phyloP scores from a whole-genome alignment of 2,797 vertebrate species.

The Ispidina picta region DNA sequence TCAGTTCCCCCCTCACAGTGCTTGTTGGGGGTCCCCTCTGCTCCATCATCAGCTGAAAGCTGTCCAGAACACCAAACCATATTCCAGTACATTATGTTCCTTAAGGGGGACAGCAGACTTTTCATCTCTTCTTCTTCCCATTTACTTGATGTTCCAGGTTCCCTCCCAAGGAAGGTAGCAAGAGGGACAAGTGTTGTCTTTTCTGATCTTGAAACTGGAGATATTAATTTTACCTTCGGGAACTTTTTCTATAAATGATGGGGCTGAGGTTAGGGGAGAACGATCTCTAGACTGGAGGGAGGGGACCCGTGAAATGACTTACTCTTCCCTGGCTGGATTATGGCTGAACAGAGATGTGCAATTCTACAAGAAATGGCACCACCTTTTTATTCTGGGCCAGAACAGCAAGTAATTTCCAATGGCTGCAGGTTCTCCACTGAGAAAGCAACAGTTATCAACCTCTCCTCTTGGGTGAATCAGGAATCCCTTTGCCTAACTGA shows the following conservation, averaged over 20 bases:
- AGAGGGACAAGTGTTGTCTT: not conserved
- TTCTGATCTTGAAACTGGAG: not conserved
- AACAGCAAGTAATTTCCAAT: too few relatives aligned
- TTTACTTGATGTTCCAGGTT: not conserved
- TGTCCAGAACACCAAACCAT: not conserved
- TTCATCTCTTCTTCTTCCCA: not conserved
- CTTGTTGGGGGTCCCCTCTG: accelerated
- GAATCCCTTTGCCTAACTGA: too few relatives aligned
- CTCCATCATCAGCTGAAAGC: not conserved
- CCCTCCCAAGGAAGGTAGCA: not conserved
- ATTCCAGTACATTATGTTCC: accelerated
- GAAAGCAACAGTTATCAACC: too few relatives aligned
- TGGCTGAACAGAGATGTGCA: too few relatives aligned
- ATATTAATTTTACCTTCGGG: not conserved
- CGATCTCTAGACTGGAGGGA: accelerated
- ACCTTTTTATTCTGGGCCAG: too few relatives aligned
- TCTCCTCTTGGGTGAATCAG: too few relatives aligned
- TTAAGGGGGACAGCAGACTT: not conserved
- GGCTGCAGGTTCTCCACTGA: too few relatives aligned
- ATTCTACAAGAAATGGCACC: too few relatives aligned
- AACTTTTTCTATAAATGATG: not conserved
- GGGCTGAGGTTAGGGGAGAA: not conserved
- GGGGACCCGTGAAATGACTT: not conserved
- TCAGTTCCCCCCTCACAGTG: too few relatives aligned
- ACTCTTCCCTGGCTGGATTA: not conserved